Base-by-base conservation (phyloP, 2,888 invertebrate genomes). In the Agrotis exclamationis region DNA sequence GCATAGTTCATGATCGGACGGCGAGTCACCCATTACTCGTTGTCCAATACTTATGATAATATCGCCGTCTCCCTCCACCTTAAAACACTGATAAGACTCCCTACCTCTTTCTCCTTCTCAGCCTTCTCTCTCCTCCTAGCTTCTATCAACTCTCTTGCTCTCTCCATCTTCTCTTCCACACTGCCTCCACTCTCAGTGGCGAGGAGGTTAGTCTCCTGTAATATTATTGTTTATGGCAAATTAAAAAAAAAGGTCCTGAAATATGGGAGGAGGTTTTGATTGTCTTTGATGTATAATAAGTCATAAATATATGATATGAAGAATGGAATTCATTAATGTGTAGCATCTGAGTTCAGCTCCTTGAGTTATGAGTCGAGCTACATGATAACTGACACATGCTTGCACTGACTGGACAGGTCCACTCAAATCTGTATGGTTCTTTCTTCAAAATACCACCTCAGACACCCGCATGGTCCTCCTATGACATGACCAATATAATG, bases 61-160 rank as follows among this genome's bases (percentile, higher is more conserved):
- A n/a, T n/a, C 24, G 3, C 11, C 33, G 7, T 1, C n/a, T n/a
- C 48, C 66, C 56, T 18, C 44, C 66, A 66, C 56, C 65, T 20
- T 5, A 66, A 47, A 74, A 47, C 33, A 6, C 1, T 24, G 14
- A 13, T 11, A 53, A 53, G 22, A 47, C 20, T 11, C 57, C 57
- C 47, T 91, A 97, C 97, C 96, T 97, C 97, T 84, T 97, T 97
- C 79, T 98, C 98, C 86, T 97, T 97, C 13, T 96, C 96, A 59
- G 96, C 96, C 82, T 98, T 98, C 85, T 97, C 97, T 63, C 96
- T 92, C 51, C 97, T 95, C 84, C 97, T 97, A 47, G 97, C 96
- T 75, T 97, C 97, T 0, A 98, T 96, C 7, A 98, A 89, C 84
- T 97, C 96, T 86, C 97, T 97, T 0, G 97, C 98, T 67, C 96